These are phyloP conservation scores for Hirtodrosophila cameraria DNA, from an alignment of 2,888 invertebrate genomes.

Conservation along the genomic window DNA sequence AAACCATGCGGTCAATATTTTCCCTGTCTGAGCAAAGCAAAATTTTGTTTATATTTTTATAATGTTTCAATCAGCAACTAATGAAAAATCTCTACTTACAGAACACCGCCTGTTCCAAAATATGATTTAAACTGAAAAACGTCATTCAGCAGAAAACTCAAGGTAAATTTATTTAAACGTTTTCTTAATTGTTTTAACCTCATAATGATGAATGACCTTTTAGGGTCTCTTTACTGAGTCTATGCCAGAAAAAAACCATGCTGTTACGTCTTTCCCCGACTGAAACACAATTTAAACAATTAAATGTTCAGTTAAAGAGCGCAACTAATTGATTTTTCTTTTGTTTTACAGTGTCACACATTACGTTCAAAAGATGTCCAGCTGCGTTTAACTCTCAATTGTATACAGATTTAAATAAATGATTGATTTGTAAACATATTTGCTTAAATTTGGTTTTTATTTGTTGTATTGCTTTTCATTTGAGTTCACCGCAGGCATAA, in stretches of 20 bases:
- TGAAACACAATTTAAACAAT: constrained; percentile 17
- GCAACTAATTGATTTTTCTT: background rate
- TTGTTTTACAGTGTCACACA: constrained; percentile 12
- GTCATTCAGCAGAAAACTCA: background rate
- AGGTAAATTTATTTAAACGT: constrained; percentile 18
- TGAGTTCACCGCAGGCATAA: constrained; percentile 93
- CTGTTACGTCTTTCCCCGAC: constrained; percentile 60
- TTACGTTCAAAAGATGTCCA: background rate
- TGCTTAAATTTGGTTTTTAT: constrained; percentile 7
- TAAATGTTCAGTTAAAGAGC: background rate
- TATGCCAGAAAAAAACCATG: constrained; percentile 43
- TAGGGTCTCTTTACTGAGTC: constrained; percentile 35
- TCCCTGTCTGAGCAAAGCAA: constrained; percentile 53
- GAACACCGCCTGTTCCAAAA: background rate
- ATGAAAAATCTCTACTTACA: background rate
- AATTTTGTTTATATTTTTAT: background rate
- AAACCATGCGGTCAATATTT: constrained; percentile 67
- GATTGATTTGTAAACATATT: constrained; percentile 1
- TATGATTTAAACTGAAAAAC: too few relatives aligned
- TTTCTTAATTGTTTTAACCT: too few relatives aligned
- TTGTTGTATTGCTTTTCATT: constrained; percentile 81
- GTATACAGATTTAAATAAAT: constrained; percentile 4
- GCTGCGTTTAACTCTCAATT: background rate
- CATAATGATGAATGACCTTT: constrained; percentile 41
- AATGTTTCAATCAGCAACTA: background rate